phyloP scores from a whole-genome alignment of 2,888 invertebrate genomes.

The Pilophorus perplexus region DNA sequence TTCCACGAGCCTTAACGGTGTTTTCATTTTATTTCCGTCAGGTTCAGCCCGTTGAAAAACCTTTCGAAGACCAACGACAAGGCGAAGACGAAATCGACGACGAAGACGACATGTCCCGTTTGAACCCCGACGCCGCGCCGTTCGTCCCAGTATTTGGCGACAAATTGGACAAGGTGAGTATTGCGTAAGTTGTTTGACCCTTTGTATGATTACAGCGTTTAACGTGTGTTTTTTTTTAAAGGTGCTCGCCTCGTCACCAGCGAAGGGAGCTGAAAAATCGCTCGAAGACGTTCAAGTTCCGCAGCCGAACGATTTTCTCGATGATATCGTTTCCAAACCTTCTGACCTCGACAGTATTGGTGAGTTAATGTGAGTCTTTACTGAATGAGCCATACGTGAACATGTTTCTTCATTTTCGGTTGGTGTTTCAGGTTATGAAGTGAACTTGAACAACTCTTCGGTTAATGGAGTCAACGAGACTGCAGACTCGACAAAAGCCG shows the following conservation, averaged over 20 bases:
- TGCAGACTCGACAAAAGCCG: constrained; percentile 56
- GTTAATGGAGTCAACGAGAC: constrained; percentile 54
- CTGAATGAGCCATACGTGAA: no score
- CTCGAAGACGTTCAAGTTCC: constrained; percentile 62
- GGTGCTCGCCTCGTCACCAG: constrained; percentile 70
- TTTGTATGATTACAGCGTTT: no score
- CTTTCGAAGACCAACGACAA: no score
- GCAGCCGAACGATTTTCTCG: constrained; percentile 63
- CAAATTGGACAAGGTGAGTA: constrained; percentile 52
- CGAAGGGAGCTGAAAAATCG: constrained; percentile 59
- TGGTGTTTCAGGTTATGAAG: constrained; percentile 52
- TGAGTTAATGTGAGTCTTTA: no score
- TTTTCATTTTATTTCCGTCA: not conserved
- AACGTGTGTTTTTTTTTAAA: no score
- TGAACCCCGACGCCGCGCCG: constrained; percentile 84
- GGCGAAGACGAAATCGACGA: constrained; percentile 43
- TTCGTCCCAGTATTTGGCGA: constrained; percentile 63
- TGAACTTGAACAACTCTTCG: constrained; percentile 49
- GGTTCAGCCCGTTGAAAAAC: constrained; percentile 2
- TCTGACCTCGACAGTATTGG: constrained; percentile 54
- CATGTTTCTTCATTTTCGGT: not conserved
- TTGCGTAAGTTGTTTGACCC: constrained; percentile 55
- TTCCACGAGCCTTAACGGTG: not conserved
- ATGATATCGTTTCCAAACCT: constrained; percentile 63
- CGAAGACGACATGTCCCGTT: constrained; percentile 64